Evolutionary conservation across 1,140 invertebrate genomes (phyloP).

Genomic region (Schlechtendalia chinensis): DNA sequence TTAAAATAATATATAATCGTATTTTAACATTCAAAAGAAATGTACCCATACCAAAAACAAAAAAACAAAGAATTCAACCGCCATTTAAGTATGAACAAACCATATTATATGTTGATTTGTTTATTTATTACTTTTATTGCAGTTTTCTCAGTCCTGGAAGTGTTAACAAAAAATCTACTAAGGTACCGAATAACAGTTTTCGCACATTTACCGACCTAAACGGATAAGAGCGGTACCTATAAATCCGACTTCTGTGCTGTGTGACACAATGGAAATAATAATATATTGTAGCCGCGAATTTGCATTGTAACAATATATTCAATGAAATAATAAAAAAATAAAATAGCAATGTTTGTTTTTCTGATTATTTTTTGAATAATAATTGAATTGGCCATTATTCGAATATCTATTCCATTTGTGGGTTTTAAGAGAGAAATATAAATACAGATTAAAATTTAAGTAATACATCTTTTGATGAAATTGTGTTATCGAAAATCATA

Average conservation of each 20-base stretch:
- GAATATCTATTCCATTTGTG: not conserved
- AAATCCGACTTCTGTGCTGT: constrained; percentile 21
- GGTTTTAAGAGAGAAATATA: not conserved
- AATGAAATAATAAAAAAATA: constrained; percentile 15
- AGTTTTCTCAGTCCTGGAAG: constrained; percentile 13
- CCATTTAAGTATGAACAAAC: not conserved
- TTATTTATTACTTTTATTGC: constrained; percentile 15
- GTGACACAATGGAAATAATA: constrained; percentile 22
- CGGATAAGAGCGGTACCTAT: not conserved
- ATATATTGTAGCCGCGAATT: constrained; percentile 17
- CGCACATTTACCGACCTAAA: not conserved
- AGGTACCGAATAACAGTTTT: constrained; percentile 17
- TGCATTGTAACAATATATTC: constrained; percentile 16
- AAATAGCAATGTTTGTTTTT: not conserved
- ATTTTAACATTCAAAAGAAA: too few species aligned
- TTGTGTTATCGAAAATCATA: not conserved
- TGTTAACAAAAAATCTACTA: not conserved
- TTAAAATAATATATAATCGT: too few species aligned
- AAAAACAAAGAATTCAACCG: too few species aligned
- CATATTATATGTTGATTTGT: constrained; percentile 25
- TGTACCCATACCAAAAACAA: too few species aligned
- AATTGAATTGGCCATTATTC: constrained; percentile 7
- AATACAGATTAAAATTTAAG: too few species aligned
- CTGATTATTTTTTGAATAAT: not conserved
- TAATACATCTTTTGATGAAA: not conserved